Evolutionary conservation across 1,140 invertebrate species (phyloP).

Genomic region (Hestina assimilis): DNA sequence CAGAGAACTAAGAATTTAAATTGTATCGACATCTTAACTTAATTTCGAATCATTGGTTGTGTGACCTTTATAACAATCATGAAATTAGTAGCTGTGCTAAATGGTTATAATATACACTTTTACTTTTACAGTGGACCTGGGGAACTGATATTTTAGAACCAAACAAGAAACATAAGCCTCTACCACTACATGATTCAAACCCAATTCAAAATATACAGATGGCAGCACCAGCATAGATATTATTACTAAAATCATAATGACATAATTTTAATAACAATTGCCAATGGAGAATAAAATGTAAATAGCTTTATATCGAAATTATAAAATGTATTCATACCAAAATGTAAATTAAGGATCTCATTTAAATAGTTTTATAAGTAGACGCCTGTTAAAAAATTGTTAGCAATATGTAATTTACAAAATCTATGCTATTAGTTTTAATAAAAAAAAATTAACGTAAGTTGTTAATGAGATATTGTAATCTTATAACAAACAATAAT

Average conservation of each 20-base stretch:
- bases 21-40: no score
- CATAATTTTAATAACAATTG: no score
- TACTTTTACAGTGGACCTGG: conserved; percentile 50
- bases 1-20: no score
- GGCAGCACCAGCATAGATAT: conserved; percentile 15
- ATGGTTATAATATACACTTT: no score
- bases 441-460: not conserved
- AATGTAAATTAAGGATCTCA: not conserved
- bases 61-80: no score
- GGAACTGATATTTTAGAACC: conserved; percentile 45
- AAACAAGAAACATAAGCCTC: conserved; percentile 36
- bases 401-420: not conserved
- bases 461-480: no score
- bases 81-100: no score
- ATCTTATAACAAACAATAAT: not conserved
- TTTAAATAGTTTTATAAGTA: not conserved
- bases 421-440: not conserved
- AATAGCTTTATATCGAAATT: no score
- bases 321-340: not conserved
- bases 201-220: conserved; percentile 27
- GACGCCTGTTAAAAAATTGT: not conserved
- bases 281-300: no score
- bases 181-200: conserved; percentile 37
- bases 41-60: no score
- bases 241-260: no score